Percentiles rank a stretch among this genome's conserved stretches.
Conservation (phyloP, 2,888 invertebrate species). For the Dendrolimus houi region DNA sequence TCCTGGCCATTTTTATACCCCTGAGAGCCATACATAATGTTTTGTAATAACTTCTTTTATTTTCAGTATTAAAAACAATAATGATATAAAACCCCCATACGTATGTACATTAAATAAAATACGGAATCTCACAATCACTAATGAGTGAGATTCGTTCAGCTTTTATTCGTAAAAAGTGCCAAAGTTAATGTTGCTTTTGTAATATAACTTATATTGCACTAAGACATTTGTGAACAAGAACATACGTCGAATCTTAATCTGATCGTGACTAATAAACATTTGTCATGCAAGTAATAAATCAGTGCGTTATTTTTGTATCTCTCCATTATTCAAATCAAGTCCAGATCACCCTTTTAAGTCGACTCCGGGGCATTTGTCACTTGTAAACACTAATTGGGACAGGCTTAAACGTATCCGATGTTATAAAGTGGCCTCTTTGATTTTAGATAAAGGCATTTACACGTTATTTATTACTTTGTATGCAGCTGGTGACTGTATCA, state of each 20-base stretch:
- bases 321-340: constrained; percentile 60
- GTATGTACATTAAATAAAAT: no score
- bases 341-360: constrained; percentile 34
- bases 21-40: no score
- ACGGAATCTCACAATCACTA: no score
- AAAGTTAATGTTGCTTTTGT: no score
- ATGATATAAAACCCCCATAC: no score
- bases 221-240: no score
- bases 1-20: no score
- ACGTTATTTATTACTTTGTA: neutral
- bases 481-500: neutral
- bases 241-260: constrained; percentile 8
- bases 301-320: constrained; percentile 54
- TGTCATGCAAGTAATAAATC: constrained; percentile 41
- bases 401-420: constrained; percentile 4
- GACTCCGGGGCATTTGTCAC: constrained; percentile 32
- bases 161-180: no score
- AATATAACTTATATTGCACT: no score
- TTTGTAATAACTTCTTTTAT: no score
- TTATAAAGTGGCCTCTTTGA: constrained; percentile 8
- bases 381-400: constrained; percentile 37
- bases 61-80: no score
- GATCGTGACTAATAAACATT: constrained; percentile 16
- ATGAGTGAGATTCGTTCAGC: no score
- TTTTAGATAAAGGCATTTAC: constrained; percentile 4